Evolutionary conservation across 2,113 vertebrate species (phyloP).

Genomic region (Pelobates fuscus): DNA sequence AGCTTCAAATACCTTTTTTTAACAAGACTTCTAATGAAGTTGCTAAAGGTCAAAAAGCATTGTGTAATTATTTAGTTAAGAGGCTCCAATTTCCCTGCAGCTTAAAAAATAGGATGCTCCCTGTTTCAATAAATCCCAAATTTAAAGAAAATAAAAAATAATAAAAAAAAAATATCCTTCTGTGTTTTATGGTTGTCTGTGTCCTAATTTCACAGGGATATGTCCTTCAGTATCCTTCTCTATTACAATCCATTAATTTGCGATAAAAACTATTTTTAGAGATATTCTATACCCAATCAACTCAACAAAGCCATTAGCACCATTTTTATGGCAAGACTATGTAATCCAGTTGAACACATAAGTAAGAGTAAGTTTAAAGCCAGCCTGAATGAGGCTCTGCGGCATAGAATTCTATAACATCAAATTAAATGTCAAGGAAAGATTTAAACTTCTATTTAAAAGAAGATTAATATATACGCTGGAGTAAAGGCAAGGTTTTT

Average conservation of each 20-base stretch:
- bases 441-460: conserved; percentile 36
- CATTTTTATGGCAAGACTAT: not conserved
- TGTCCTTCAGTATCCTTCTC: not conserved
- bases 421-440: conserved; percentile 33
- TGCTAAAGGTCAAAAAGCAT: too few relatives aligned
- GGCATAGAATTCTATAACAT: conserved; percentile 14
- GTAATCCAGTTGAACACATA: not conserved
- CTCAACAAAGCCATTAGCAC: not conserved
- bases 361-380: conserved; percentile 4
- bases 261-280: not conserved
- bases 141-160: too few relatives aligned
- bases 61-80: too few relatives aligned
- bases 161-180: too few relatives aligned
- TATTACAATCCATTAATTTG: conserved; percentile 1
- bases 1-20: too few relatives aligned
- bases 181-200: too few relatives aligned
- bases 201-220: not conserved
- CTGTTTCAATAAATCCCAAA: too few relatives aligned
- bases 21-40: too few relatives aligned
- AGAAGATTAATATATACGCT: conserved; percentile 7
- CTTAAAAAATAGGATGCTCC: too few relatives aligned
- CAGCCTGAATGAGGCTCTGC: not conserved
- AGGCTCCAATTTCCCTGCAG: too few relatives aligned
- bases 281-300: not conserved
- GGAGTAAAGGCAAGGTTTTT: conserved; percentile 1